Evolutionary conservation across 2,113 vertebrate species (phyloP), one percentile per base, ranked within the genome.

Genomic region (Cervus canadensis): DNA sequence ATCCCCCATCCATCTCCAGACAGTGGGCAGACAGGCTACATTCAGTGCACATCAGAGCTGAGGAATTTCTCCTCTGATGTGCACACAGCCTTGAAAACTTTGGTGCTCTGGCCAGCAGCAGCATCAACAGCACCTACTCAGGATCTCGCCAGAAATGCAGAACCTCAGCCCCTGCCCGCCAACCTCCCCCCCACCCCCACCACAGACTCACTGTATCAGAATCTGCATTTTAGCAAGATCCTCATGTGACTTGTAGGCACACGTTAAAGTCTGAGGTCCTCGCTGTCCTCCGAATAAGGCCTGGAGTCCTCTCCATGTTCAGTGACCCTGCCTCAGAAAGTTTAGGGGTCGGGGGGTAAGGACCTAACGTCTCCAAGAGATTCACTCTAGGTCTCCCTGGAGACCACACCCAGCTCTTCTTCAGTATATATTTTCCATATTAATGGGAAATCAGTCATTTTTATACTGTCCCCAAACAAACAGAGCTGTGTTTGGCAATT

Each of bases 81-180:
- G 43, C 26, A 87, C n/a, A 3, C 1, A 3, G 30, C 81, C 74
- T 83, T 19, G 74, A 60, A 87, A 23, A 52, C 26, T 28, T 43
- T 14, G 36, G 83, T 26, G 36, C 86, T 48, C 16, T 3, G 60
- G 15, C 79, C 45, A 19, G 59, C 52, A 40, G 57, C 59, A 17
- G 4, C 0, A 1, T 28, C n/a, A 52, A 5, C 0, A 2, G 43
- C 33, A 90, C 19, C 91, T 45, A 67, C 14, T 71, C 43, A 60
- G 50, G 52, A 67, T 10, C 28, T 56, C 2, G 0, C 36, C 33
- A 82, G 71, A 87, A 78, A 86, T 15, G 45, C 76, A 48, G 14
- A 83, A 36, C n/a, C 83, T 87, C 45, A 26, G 81, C 15, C 33
- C 19, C 30, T 28, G 5, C 16, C 17, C 8, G 3, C 16, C 3